Evolutionary conservation across 2,113 vertebrate species (phyloP).

Genomic region (Sakesphorus luctuosus): DNA sequence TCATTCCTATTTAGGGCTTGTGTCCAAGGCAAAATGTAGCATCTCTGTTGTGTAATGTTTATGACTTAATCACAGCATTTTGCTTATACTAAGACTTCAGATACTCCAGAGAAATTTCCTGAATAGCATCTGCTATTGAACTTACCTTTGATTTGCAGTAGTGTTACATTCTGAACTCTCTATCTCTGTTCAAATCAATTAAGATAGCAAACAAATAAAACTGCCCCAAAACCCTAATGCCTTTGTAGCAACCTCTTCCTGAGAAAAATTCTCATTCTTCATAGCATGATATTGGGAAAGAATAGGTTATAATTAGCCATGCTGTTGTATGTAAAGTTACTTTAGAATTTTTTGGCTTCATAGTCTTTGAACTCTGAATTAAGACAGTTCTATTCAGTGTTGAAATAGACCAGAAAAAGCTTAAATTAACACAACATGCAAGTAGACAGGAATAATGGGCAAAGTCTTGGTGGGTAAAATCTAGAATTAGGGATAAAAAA

Average conservation of each 20-base stretch:
- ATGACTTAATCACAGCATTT: not conserved
- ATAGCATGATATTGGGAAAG: not conserved
- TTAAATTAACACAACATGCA: not conserved
- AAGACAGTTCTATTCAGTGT: not conserved
- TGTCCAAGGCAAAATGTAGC: not conserved
- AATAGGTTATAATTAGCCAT: not conserved
- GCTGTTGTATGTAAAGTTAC: not conserved
- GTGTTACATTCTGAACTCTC: not conserved
- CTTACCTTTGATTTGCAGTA: not conserved
- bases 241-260: not conserved
- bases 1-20: not conserved
- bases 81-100: not conserved
- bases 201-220: not conserved
- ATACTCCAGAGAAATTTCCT: not conserved
- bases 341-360: not conserved
- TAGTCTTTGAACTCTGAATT: not conserved
- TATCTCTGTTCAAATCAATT: not conserved
- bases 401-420: not conserved
- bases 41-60: not conserved
- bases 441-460: not conserved
- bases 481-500: not conserved
- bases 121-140: not conserved
- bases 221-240: rapidly evolving
- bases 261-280: not conserved
- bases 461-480: not conserved